Conservation (phyloP, 1,140 invertebrate genomes). For the Anastrepha ludens region DNA sequence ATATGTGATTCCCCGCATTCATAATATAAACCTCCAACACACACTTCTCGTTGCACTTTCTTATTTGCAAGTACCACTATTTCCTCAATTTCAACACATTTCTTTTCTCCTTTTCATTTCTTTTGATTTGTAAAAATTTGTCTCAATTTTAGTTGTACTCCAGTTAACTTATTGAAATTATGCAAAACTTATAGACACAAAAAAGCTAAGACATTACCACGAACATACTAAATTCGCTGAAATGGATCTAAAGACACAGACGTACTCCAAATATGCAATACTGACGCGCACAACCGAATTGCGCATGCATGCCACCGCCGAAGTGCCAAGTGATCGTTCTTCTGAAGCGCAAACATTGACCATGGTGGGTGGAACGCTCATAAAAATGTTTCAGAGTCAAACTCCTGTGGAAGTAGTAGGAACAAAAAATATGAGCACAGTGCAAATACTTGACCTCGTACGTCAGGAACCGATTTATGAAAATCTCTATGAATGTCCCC, state of each 20-base stretch:
- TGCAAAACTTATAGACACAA: not conserved
- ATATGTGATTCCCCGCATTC: not conserved
- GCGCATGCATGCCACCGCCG: conserved; percentile 50
- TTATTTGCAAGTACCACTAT: not conserved
- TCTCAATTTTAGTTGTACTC: conserved; percentile 51
- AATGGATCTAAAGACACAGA: conserved; percentile 27
- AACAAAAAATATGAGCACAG: conserved; percentile 58
- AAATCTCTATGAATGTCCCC: conserved; percentile 62
- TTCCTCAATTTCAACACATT: conserved; percentile 26
- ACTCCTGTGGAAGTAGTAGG: conserved; percentile 29
- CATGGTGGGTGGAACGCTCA: conserved; percentile 59
- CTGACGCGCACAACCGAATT: conserved; percentile 48
- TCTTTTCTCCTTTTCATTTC: conserved; percentile 48
- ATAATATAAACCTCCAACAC: not conserved
- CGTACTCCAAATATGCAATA: conserved; percentile 56
- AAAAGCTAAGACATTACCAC: not conserved
- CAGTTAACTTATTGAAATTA: conserved; percentile 47
- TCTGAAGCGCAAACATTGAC: conserved; percentile 9
- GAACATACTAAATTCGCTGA: not conserved
- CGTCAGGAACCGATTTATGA: conserved; percentile 56
- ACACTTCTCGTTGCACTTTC: not conserved
- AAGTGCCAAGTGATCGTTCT: conserved; percentile 9
- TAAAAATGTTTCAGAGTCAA: conserved; percentile 60
- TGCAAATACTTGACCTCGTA: conserved; percentile 62
- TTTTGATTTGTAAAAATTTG: conserved; percentile 45